These are phyloP conservation scores for Oncorhynchus mykiss DNA, from an alignment of 2,113 vertebrate species.

Conservation along the genomic window DNA sequence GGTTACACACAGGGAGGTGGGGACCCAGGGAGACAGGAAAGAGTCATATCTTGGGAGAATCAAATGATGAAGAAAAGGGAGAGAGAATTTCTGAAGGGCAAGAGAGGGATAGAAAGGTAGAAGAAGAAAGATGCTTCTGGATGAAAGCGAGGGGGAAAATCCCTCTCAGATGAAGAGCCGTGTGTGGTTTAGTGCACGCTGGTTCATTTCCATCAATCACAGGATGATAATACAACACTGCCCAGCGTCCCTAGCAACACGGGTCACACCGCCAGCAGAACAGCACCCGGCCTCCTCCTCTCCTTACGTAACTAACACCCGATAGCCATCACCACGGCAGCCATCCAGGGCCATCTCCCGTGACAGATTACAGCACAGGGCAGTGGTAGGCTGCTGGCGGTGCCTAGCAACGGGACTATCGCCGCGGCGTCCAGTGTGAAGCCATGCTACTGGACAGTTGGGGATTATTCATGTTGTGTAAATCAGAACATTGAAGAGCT, in stretches of 20 bases:
- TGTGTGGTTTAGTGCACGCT: slow-evolving; percentile 11
- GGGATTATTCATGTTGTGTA: slow-evolving; percentile 28
- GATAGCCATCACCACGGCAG: slow-evolving; percentile 18
- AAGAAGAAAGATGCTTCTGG: no score
- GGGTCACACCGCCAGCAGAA: neutral
- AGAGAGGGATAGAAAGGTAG: neutral
- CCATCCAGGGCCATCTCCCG: slow-evolving; percentile 17
- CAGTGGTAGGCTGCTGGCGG: neutral
- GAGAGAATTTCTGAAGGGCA: neutral
- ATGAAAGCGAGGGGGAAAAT: no score
- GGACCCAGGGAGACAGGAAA: no score
- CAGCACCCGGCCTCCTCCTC: neutral
- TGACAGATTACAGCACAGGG: slow-evolving; percentile 7
- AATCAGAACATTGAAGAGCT: neutral
- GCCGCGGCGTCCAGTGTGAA: neutral
- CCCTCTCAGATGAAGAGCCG: neutral
- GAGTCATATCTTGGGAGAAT: no score
- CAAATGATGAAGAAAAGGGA: neutral
- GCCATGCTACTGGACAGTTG: neutral
- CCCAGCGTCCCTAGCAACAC: neutral
- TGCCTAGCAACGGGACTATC: neutral
- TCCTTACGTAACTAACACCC: slow-evolving; percentile 46
- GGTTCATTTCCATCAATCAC: slow-evolving; percentile 19
- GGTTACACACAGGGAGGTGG: no score
- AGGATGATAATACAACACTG: neutral